phyloP scores from a whole-genome alignment of 92 coral and sea anemone genomes.

The Zoanthus sansibaricus region DNA sequence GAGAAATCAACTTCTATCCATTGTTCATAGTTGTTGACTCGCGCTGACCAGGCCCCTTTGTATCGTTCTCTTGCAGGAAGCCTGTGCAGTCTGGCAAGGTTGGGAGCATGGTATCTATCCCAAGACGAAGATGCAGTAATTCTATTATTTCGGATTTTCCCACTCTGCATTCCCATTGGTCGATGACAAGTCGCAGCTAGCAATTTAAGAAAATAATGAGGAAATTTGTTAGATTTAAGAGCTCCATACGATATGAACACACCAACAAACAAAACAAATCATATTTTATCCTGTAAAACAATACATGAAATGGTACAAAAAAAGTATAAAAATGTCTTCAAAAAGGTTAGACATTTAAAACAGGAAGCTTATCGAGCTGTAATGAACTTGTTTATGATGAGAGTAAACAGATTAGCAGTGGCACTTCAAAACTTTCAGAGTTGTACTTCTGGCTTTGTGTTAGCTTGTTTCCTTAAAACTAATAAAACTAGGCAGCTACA shows the following conservation, averaged over 20 bases:
- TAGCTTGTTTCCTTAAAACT: too few relatives aligned
- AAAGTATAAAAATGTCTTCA: too few relatives aligned
- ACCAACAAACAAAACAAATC: too few relatives aligned
- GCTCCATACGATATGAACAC: not conserved
- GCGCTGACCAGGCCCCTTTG: conserved; percentile 72
- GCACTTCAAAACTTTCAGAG: too few relatives aligned
- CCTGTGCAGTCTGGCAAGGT: conserved; percentile 62
- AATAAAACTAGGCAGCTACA: too few relatives aligned
- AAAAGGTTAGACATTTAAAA: too few relatives aligned
- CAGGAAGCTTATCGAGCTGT: too few relatives aligned
- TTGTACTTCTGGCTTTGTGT: too few relatives aligned
- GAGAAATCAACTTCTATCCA: conserved; percentile 69
- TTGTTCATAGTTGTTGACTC: conserved; percentile 72
- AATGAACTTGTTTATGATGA: too few relatives aligned
- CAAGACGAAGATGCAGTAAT: conserved; percentile 74
- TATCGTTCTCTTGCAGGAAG: conserved; percentile 39
- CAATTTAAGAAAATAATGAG: not conserved
- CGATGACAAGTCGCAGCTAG: conserved; percentile 71
- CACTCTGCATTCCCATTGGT: conserved; percentile 75
- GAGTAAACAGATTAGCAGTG: too few relatives aligned
- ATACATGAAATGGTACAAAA: too few relatives aligned
- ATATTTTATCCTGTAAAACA: too few relatives aligned
- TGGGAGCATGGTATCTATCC: conserved; percentile 55
- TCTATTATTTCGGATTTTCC: conserved; percentile 56
- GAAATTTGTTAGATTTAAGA: not conserved